phyloP scores from a whole-genome alignment of 2,797 vertebrate species.

The Dipus sagitta region DNA sequence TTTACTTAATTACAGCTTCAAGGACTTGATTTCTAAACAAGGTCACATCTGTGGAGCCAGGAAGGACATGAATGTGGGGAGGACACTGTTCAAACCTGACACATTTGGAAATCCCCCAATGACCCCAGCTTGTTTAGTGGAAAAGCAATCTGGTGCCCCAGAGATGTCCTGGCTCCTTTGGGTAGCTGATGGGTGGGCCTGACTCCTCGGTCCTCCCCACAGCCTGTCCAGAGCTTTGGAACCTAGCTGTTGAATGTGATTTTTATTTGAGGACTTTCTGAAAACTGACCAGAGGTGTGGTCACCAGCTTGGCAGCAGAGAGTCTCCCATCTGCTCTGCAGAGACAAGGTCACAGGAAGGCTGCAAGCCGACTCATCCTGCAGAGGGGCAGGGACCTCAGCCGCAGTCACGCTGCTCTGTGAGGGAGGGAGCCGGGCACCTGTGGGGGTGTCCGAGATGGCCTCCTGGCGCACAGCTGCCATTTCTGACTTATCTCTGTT shows the following conservation, averaged over 20 bases:
- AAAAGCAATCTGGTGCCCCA: not conserved
- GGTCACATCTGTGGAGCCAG: not conserved
- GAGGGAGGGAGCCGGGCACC: not conserved
- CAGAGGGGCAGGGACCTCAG: accelerated
- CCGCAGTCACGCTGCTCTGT: too few species aligned
- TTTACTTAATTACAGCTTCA: not conserved
- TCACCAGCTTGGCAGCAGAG: too few species aligned
- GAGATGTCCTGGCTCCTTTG: accelerated
- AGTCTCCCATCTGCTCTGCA: not conserved
- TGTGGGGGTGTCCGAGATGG: accelerated
- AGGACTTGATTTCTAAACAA: not conserved
- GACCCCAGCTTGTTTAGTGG: not conserved
- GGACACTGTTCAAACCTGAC: not conserved
- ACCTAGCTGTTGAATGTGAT: too few species aligned
- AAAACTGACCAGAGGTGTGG: not conserved
- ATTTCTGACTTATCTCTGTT: not conserved
- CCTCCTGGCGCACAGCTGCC: not conserved
- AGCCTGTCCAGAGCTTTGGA: not conserved
- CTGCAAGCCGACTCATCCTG: not conserved
- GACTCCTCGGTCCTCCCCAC: accelerated
- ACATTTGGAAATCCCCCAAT: not conserved
- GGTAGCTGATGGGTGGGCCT: not conserved
- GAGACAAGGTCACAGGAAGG: accelerated
- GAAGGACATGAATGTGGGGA: not conserved
- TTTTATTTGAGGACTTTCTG: not conserved